Conservation (phyloP, 2,113 vertebrate genomes). For the Canis aureus region DNA sequence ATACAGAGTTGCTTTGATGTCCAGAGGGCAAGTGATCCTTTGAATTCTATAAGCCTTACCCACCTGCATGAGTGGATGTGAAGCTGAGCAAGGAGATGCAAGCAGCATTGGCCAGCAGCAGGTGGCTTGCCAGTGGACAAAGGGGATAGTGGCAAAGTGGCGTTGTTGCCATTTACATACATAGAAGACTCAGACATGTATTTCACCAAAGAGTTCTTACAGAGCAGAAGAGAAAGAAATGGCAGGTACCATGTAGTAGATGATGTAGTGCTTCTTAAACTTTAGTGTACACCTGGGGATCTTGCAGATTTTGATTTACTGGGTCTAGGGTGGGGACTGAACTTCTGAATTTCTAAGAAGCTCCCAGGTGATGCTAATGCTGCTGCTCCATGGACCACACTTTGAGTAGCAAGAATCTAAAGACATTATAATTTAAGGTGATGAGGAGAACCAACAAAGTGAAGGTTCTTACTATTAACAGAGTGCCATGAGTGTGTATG, state of each 20-base stretch:
- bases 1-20: background rate
- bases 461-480: background rate
- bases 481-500: background rate
- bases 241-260: background rate
- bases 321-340: background rate
- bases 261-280: background rate
- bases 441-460: background rate
- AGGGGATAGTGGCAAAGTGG: background rate
- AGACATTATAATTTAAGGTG: background rate
- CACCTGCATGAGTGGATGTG: background rate
- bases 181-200: background rate
- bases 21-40: background rate
- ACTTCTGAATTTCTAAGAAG: background rate
- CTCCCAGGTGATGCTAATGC: background rate
- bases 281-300: too few relatives aligned
- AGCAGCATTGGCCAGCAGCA: background rate
- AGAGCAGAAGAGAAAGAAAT: background rate
- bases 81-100: background rate
- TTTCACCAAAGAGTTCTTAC: background rate
- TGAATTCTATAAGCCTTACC: background rate
- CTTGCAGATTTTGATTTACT: background rate
- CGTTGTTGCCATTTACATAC: background rate
- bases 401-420: background rate
- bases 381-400: background rate
- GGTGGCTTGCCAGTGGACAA: background rate